Percentiles rank a stretch among this genome's conserved stretches.
Conservation (phyloP, 2,888 invertebrate genomes). For the Ophion slaviceki region DNA sequence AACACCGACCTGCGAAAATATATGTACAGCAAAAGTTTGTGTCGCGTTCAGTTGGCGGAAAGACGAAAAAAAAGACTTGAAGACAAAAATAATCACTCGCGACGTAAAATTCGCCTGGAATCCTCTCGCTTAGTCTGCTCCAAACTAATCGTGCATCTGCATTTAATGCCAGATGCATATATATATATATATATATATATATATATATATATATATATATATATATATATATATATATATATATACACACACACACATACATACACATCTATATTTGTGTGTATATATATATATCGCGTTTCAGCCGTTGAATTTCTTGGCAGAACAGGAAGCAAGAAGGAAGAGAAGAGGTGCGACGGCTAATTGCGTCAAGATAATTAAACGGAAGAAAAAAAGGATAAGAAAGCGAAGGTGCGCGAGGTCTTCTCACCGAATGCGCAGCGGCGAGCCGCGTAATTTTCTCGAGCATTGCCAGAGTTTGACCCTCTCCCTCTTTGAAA, state of each 20-base stretch:
- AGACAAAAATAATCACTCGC: constrained; percentile 26
- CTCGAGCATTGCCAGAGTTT: constrained; percentile 28
- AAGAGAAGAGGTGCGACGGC: constrained; percentile 49
- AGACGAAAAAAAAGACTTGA: background rate
- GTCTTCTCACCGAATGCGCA: constrained; percentile 52
- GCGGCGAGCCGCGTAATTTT: constrained; percentile 58
- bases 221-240: background rate
- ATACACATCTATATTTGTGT: no score
- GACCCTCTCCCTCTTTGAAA: constrained; percentile 43
- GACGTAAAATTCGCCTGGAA: constrained; percentile 40
- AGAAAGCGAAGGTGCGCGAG: constrained; percentile 8
- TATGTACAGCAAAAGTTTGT: constrained; percentile 14
- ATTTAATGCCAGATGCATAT: constrained; percentile 2
- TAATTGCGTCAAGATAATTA: constrained; percentile 77
- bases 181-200: background rate
- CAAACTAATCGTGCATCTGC: constrained; percentile 33
- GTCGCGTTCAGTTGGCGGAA: background rate
- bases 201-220: background rate
- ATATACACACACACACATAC: no score
- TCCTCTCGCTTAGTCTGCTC: constrained; percentile 35
- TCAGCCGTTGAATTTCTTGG: constrained; percentile 36
- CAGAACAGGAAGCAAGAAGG: constrained; percentile 21
- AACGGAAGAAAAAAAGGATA: constrained; percentile 61
- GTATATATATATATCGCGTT: background rate
- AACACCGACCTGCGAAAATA: constrained; percentile 23